phyloP scores from a whole-genome alignment of 2,113 vertebrate species.

The Gyps fulvus region DNA sequence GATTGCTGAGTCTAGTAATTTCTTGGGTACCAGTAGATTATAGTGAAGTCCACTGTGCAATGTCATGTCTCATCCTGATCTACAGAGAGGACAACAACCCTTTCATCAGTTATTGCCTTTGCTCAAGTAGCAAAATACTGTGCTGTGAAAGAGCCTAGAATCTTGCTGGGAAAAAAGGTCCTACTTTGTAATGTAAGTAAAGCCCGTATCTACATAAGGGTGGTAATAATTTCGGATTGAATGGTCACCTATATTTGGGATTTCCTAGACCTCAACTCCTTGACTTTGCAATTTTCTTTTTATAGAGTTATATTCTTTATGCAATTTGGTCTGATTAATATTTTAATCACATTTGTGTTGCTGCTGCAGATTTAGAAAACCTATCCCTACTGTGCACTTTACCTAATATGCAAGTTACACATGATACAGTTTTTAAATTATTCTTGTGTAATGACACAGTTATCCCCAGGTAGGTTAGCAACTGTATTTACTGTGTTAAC shows the following conservation, averaged over 20 bases:
- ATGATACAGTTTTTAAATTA: not conserved
- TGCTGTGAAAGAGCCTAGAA: not conserved
- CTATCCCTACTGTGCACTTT: not conserved
- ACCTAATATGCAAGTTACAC: not conserved
- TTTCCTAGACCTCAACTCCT: not conserved
- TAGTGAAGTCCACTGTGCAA: not conserved
- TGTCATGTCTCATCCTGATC: not conserved
- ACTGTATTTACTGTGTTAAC: not conserved
- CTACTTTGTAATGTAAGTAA: not conserved
- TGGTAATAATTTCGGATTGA: not conserved
- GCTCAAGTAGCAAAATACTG: not conserved
- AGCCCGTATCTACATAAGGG: accelerated
- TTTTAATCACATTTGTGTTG: not conserved
- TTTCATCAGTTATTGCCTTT: not conserved
- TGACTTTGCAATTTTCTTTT: not conserved
- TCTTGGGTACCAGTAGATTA: not conserved
- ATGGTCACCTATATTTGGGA: not conserved
- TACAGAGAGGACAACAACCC: not conserved
- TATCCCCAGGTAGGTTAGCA: not conserved
- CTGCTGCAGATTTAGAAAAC: not conserved
- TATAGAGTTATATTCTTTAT: not conserved
- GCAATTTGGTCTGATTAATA: not conserved
- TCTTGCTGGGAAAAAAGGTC: not conserved
- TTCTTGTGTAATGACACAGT: not conserved
- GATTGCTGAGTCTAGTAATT: not conserved